Evolutionary conservation across 2,797 vertebrate species (phyloP).

Genomic region (Ctenopoma kingsleyae): DNA sequence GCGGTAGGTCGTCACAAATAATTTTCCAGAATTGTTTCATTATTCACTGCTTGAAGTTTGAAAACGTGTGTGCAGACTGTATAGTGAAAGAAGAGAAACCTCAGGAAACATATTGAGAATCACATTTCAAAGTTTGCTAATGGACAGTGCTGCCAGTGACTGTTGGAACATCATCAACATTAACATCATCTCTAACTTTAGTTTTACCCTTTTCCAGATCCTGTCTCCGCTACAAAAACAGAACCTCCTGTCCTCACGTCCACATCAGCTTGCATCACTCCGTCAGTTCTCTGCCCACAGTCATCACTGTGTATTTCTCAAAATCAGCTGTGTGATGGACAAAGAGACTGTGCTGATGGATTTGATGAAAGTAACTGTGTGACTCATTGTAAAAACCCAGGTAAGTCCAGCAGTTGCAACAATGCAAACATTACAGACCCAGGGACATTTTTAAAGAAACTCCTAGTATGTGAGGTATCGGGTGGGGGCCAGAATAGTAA

Average conservation of each 20-base stretch:
- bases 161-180: not conserved
- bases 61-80: not conserved
- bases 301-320: conserved; percentile 81
- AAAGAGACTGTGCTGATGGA: conserved; percentile 84
- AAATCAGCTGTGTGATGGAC: conserved; percentile 86
- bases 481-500: not conserved
- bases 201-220: conserved; percentile 24
- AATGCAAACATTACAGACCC: accelerated
- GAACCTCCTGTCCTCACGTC: conserved; percentile 5
- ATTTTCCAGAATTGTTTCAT: not conserved
- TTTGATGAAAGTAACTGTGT: conserved; percentile 84
- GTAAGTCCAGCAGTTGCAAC: conserved; percentile 49
- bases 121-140: no score
- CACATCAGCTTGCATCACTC: conserved; percentile 63
- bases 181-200: not conserved
- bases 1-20: conserved; percentile 73
- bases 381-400: conserved; percentile 62
- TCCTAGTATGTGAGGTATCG: not conserved
- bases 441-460: not conserved
- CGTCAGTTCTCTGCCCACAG: conserved; percentile 80
- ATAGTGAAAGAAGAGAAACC: no score
- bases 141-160: not conserved
- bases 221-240: not conserved
- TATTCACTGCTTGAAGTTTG: no score
- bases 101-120: no score